Conservation (phyloP, 2,888 invertebrate species). For the Agonopterix heracliana region DNA sequence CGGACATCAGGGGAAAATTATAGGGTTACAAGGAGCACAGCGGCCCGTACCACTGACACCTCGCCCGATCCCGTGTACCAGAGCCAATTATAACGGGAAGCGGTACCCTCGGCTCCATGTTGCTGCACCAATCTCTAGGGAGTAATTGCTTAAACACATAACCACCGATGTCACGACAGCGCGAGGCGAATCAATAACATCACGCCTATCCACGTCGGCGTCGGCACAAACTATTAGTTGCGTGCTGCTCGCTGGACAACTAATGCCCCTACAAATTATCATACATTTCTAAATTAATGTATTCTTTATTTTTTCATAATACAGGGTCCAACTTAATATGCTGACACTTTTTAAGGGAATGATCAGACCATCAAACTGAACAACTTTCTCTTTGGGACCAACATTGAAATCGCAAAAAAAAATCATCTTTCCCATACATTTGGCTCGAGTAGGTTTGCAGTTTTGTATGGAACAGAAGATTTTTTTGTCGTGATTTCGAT, state of each 20-base stretch:
- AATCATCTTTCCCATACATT: too few species aligned
- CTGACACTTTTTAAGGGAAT: too few species aligned
- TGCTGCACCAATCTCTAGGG: constrained; percentile 33
- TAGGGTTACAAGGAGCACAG: constrained; percentile 37
- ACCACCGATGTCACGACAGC: constrained; percentile 42
- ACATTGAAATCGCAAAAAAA: too few species aligned
- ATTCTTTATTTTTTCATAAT: not conserved
- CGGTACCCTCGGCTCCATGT: constrained; percentile 26
- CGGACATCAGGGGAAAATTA: constrained; percentile 48
- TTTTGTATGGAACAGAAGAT: too few species aligned
- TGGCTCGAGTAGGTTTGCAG: too few species aligned
- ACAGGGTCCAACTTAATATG: too few species aligned
- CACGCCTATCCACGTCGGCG: constrained; percentile 32
- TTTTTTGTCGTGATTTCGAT: too few species aligned
- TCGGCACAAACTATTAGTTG: constrained; percentile 19
- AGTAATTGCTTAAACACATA: constrained; percentile 67
- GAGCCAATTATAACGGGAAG: constrained; percentile 65
- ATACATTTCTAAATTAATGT: not conserved
- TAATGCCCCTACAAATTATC: too few species aligned
- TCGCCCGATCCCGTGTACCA: constrained; percentile 36
- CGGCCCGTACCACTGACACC: constrained; percentile 50
- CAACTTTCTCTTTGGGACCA: too few species aligned
- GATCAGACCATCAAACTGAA: constrained; percentile 9
- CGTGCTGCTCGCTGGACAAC: not conserved
- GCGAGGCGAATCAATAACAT: constrained; percentile 52